These are phyloP conservation scores for Acanthococcus lagerstroemiae DNA, from an alignment of 2,888 invertebrate species.

Conservation along the genomic window DNA sequence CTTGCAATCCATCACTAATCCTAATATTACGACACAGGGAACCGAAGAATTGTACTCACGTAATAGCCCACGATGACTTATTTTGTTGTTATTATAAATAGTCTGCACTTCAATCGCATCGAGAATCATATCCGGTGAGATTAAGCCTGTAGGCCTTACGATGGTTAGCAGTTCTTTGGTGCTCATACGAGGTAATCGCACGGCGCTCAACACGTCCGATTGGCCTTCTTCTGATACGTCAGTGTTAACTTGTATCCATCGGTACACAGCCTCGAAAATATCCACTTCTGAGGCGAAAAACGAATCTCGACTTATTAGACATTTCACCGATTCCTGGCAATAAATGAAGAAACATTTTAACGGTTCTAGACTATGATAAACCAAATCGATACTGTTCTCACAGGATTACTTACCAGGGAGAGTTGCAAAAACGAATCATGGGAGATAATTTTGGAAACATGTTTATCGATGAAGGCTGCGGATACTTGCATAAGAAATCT, in stretches of 20 bases:
- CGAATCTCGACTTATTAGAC: constrained; percentile 80
- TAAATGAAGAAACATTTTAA: neutral
- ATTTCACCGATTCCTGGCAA: constrained; percentile 60
- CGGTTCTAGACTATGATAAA: neutral
- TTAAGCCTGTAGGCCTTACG: constrained; percentile 76
- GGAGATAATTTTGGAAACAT: constrained; percentile 72
- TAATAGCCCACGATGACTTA: constrained; percentile 74
- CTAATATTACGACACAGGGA: no score
- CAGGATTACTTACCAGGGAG: constrained; percentile 72
- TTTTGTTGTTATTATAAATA: constrained; percentile 42
- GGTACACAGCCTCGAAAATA: constrained; percentile 80
- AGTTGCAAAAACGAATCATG: constrained; percentile 75
- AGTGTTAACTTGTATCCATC: constrained; percentile 51
- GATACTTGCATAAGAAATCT: constrained; percentile 60
- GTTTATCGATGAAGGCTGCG: constrained; percentile 78
- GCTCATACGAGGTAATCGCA: constrained; percentile 76
- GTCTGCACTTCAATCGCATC: constrained; percentile 88
- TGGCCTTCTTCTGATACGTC: constrained; percentile 29
- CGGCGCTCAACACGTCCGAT: constrained; percentile 40
- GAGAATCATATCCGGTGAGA: constrained; percentile 79
- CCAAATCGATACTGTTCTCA: no score
- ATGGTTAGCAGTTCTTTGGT: constrained; percentile 76
- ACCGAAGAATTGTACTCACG: no score
- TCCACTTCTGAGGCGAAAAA: constrained; percentile 94
- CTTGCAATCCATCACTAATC: no score